Base-by-base conservation (phyloP, 2,797 vertebrate genomes). In the Alcedo quadribrachys region DNA sequence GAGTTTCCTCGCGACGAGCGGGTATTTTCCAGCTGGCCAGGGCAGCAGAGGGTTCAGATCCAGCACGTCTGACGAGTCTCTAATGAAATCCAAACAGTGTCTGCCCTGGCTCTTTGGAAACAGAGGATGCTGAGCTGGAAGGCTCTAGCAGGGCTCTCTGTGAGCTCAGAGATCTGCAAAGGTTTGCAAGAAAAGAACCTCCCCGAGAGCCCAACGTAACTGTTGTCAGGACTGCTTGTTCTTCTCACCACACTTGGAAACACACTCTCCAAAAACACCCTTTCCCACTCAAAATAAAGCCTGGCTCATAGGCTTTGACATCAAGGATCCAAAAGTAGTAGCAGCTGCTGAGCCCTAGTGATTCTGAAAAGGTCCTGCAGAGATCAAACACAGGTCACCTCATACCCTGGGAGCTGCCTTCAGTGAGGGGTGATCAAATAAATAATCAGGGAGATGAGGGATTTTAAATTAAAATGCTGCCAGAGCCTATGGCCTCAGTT, bases 61-160 rank as follows among this genome's bases (percentile, higher is more conserved):
- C 97, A 97, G 89, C 81, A 94, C 68, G 93, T 97, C 96, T 96
- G 90, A 94, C 96, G 92, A 96, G 65, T 92, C 96, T 95, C 95
- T 96, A 97, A 97, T 94, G 91, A 97, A 96, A 96, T 96, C 90
- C 91, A 97, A 97, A 97, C 91, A 96, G 93, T 94, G 94, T 94
- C 92, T 95, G 42, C 33, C 70, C 82, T 95, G 91, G 85, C 27
- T 96, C 70, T 92, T 87, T 91, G 37, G 70, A 89, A 96, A 88
- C 8, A 93, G 77, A 95, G 88, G 92, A 83, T 42, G 77, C 63
- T 77, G 57, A 58, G 30, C 54, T 81, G 89, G 65, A 89, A 95
- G 73, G 45, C 74, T 91, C 46, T 74, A 67, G 21, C 35, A 79
- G 77, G 82, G 53, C 43, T 81, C 37, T 20, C 19, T 65, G 13